phyloP scores from a whole-genome alignment of 2,888 invertebrate species.

The Synanthedon formicaeformis region DNA sequence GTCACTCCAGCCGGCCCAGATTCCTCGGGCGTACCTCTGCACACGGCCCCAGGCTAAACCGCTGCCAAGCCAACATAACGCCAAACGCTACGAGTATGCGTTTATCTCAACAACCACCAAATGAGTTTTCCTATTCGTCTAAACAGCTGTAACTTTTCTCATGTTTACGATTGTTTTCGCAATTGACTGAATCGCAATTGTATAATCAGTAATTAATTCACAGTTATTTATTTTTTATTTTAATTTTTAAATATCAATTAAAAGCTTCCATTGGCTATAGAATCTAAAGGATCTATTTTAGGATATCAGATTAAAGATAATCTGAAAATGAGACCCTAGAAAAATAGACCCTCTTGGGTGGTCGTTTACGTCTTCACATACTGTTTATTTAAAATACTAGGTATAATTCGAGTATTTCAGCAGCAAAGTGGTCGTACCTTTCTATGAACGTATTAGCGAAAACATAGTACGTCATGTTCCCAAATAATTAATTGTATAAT shows the following conservation, averaged over 20 bases:
- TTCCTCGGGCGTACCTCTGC: slow-evolving; percentile 57
- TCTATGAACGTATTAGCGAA: slow-evolving; percentile 14
- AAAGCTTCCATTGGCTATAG: too few relatives aligned
- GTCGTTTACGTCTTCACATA: too few relatives aligned
- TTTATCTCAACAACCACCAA: slow-evolving; percentile 41
- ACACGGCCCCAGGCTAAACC: slow-evolving; percentile 56
- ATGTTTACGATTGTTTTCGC: slow-evolving; percentile 19
- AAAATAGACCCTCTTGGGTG: too few relatives aligned
- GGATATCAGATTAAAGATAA: too few relatives aligned
- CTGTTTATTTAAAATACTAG: too few relatives aligned
- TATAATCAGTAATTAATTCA: not conserved
- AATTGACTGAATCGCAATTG: not conserved
- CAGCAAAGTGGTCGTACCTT: too few relatives aligned
- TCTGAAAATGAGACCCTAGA: too few relatives aligned
- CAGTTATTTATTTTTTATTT: too few relatives aligned
- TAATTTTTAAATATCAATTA: too few relatives aligned
- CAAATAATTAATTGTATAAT: slow-evolving; percentile 20
- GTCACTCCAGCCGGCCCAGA: slow-evolving; percentile 69
- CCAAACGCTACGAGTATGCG: slow-evolving; percentile 33
- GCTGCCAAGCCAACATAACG: slow-evolving; percentile 56
- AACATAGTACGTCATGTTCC: slow-evolving; percentile 13
- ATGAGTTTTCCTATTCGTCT: slow-evolving; percentile 42
- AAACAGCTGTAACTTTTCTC: slow-evolving; percentile 30
- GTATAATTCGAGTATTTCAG: too few relatives aligned
- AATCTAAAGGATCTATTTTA: too few relatives aligned